These are phyloP conservation scores for Caradrina kadenii DNA, from an alignment of 2,888 invertebrate species.

Conservation along the genomic window DNA sequence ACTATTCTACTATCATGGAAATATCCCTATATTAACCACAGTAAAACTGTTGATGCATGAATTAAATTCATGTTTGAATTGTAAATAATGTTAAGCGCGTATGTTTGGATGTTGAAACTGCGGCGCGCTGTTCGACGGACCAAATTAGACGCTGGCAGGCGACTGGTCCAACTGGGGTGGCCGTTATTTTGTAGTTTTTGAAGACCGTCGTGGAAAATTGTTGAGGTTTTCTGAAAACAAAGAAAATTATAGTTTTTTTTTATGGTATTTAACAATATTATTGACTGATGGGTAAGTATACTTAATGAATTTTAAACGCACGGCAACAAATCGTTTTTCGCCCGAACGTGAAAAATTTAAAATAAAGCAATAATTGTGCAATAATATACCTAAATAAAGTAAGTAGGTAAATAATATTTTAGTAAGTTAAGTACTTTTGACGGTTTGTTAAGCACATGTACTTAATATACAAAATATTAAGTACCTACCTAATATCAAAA, in stretches of 20 bases:
- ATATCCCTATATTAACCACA: neutral
- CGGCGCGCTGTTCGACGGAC: conserved; percentile 69
- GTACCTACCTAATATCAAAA: no score
- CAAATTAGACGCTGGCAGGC: conserved; percentile 84
- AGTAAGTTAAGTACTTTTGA: no score
- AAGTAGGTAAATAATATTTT: no score
- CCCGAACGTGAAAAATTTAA: no score
- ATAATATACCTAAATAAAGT: no score
- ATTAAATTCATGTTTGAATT: conserved; percentile 61
- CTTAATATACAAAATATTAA: no score
- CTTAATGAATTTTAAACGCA: no score
- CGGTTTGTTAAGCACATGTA: no score
- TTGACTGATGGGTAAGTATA: no score
- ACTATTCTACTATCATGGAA: conserved; percentile 1
- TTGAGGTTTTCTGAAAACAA: neutral
- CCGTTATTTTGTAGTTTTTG: conserved; percentile 45
- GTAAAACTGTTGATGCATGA: conserved; percentile 40
- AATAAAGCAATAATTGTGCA: no score
- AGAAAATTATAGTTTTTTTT: neutral
- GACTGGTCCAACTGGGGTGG: conserved; percentile 66
- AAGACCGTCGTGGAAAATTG: conserved; percentile 11
- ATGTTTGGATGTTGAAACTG: conserved; percentile 76
- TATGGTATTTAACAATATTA: no score
- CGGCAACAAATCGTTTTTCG: no score
- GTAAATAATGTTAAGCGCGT: conserved; percentile 67